Conservation (phyloP, 2,113 vertebrate species). For the Tupaia tana region DNA sequence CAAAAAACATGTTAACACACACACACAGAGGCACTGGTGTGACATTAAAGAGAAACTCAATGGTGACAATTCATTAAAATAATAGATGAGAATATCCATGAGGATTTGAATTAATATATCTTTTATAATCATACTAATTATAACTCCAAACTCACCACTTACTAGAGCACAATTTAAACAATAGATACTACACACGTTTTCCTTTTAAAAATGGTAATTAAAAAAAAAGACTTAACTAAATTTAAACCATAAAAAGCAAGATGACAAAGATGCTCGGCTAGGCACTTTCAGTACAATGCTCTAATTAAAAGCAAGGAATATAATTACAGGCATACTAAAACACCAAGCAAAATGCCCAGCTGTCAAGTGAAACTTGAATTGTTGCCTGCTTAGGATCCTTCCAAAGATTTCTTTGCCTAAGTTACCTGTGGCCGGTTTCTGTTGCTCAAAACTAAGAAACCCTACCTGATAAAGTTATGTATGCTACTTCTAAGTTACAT, state of each 20-base stretch:
- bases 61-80: slow-evolving; percentile 41
- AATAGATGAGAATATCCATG: background rate
- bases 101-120: background rate
- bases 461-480: background rate
- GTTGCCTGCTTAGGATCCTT: background rate
- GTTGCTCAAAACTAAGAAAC: background rate
- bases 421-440: background rate
- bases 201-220: background rate
- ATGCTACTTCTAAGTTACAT: background rate
- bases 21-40: background rate
- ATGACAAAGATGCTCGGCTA: slow-evolving; percentile 45
- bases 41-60: slow-evolving; percentile 17
- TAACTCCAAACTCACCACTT: slow-evolving; percentile 50
- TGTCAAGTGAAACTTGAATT: slow-evolving; percentile 43
- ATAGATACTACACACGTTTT: background rate
- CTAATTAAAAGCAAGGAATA: slow-evolving; percentile 22
- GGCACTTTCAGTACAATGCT: background rate
- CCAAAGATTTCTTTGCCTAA: background rate
- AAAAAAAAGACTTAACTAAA: background rate
- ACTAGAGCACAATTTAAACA: slow-evolving; percentile 38
- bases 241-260: slow-evolving; percentile 54
- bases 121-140: slow-evolving; percentile 25
- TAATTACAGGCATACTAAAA: slow-evolving; percentile 26
- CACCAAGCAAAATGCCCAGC: slow-evolving; percentile 32
- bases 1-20: background rate